Base-by-base conservation (phyloP, 2,888 invertebrate species). In the Drosophila anomelani region DNA sequence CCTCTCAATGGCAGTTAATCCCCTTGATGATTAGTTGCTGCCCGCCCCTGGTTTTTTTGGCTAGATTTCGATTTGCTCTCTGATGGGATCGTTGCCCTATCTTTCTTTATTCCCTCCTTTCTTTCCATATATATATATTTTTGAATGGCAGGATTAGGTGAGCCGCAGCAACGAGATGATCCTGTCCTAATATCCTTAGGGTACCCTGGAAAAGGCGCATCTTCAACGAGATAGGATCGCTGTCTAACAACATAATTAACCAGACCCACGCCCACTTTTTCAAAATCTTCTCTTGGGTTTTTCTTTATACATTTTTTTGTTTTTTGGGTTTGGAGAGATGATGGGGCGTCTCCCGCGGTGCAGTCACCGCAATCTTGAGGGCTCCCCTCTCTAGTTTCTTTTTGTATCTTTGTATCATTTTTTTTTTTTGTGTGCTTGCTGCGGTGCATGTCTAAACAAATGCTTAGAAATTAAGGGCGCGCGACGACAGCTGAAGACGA, bases 181-280 rank as follows among this genome's bases (percentile, higher is more conserved):
- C 68, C 68, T 66, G n/a, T 39, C 20, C 68, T 68, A 69, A 69
- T 67, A 51, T 67, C 51, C 66, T 68, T 66, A 66, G 34, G 23
- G 44, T 43, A 29, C 15, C 26, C 23, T 32, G n/a, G 12, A 72
- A 80, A 81, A 76, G 81, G 57, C 74, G 79, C 78, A 80, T 80
- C 80, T 64, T 39, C 20, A 10, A n/a, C 47, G 29, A 23, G 63
- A 43, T 63, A 3, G 47, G 67, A 67, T 75, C 80, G 61, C 26
- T 68, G 66, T 78, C 76, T 68, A 83, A 84, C 85, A 84, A 81
- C 81, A 81, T 85, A 81, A 84, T 84, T 85, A 82, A 80, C 73
- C 64, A 72, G 55, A 23, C 41, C 66, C 66, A 73, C 73, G 66
- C 73, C 66, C 66, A 54, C 68, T 55, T 62, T 53, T 57, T 44